Evolutionary conservation across 2,113 vertebrate genomes (phyloP).

Genomic region (Loxodonta africana): DNA sequence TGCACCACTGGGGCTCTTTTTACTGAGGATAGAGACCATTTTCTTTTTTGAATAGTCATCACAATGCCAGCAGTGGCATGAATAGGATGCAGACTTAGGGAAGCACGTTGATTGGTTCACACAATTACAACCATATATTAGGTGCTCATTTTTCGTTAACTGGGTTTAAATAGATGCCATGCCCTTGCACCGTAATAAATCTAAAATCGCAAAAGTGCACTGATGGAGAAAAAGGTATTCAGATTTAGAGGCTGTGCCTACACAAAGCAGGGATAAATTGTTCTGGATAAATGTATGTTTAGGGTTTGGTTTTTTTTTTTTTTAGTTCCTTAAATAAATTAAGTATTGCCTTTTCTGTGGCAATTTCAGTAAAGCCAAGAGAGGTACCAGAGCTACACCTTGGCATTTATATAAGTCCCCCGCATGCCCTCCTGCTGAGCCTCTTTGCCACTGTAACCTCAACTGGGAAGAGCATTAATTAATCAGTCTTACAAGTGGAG

Average conservation of each 20-base stretch:
- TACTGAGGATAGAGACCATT: background rate
- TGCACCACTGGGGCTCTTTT: background rate
- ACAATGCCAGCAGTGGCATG: background rate
- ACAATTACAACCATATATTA: background rate
- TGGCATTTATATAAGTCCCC: background rate
- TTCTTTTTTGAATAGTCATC: background rate
- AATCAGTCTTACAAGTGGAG: background rate
- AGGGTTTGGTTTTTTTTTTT: no score
- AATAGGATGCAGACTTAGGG: background rate
- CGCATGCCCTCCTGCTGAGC: background rate
- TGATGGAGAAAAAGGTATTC: background rate
- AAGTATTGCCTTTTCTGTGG: slow-evolving; percentile 15
- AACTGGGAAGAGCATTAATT: background rate
- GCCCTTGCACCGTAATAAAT: background rate
- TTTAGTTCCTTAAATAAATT: slow-evolving; percentile 51
- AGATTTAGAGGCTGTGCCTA: background rate
- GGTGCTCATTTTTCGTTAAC: slow-evolving; percentile 15
- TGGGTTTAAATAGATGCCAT: slow-evolving; percentile 19
- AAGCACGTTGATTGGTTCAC: background rate
- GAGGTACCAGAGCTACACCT: no score
- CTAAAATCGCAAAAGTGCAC: background rate
- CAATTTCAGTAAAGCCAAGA: slow-evolving; percentile 10
- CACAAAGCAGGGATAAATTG: background rate
- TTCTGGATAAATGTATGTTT: slow-evolving; percentile 21
- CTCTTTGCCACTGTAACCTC: background rate